Evolutionary conservation across 2,888 invertebrate species (phyloP).

Genomic region (Spodoptera exigua): DNA sequence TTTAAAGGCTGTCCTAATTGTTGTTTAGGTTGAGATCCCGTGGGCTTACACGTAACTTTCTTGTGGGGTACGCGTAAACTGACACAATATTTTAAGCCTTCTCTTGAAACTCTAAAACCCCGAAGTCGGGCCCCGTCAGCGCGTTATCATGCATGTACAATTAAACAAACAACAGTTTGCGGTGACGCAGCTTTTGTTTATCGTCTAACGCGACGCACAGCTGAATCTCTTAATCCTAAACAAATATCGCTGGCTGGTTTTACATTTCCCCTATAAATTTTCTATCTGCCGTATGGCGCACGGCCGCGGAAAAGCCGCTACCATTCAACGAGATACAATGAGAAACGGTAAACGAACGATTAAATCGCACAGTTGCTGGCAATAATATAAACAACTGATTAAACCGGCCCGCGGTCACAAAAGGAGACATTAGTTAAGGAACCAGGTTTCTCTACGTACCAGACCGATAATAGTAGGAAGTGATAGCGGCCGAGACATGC

Average conservation of each 20-base stretch:
- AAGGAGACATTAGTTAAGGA: constrained; percentile 87
- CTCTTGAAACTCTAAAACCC: constrained; percentile 67
- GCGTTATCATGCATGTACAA: constrained; percentile 85
- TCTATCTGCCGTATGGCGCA: constrained; percentile 64
- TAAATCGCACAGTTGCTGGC: constrained; percentile 82
- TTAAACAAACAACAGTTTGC: constrained; percentile 85
- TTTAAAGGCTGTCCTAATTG: constrained; percentile 57
- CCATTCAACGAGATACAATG: constrained; percentile 78
- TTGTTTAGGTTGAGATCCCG: constrained; percentile 57
- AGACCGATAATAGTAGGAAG: constrained; percentile 84
- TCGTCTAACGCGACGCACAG: constrained; percentile 79
- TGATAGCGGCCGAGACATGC: constrained; percentile 73
- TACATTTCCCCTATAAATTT: constrained; percentile 71
- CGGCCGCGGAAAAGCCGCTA: constrained; percentile 68
- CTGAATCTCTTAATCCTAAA: constrained; percentile 87
- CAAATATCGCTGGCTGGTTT: constrained; percentile 77
- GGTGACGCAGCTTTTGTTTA: constrained; percentile 83
- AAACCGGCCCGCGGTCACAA: constrained; percentile 84
- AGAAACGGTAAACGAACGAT: constrained; percentile 85
- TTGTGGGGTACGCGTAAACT: constrained; percentile 63
- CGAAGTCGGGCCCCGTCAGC: constrained; percentile 68
- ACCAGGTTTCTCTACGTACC: constrained; percentile 72
- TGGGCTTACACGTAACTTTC: constrained; percentile 62
- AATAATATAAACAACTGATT: constrained; percentile 89
- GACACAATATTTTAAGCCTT: constrained; percentile 69